Evolutionary conservation across 2,797 vertebrate species (phyloP).

Genomic region (Melanotaenia parkinsoni): DNA sequence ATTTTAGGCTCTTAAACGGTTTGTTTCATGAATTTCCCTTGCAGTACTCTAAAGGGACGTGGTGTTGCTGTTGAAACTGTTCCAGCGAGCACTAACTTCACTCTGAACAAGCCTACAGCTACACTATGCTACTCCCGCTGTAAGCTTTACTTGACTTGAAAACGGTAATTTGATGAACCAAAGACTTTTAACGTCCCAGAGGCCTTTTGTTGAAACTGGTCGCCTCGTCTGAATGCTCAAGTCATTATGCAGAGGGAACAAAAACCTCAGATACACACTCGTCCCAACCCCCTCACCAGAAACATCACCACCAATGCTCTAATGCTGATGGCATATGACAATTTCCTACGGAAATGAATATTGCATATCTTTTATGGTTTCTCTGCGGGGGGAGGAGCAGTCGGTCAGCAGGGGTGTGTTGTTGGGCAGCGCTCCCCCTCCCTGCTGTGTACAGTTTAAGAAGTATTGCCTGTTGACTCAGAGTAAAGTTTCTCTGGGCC

Average conservation of each 20-base stretch:
- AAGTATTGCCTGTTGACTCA: conserved; percentile 55
- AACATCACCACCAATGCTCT: conserved; percentile 36
- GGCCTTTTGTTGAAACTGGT: conserved; percentile 67
- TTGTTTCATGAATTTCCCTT: conserved; percentile 8
- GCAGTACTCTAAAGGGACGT: conserved; percentile 28
- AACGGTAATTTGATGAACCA: conserved; percentile 74
- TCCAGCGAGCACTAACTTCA: conserved; percentile 3
- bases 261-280: conserved; percentile 9
- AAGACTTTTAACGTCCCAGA: conserved; percentile 75
- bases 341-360: conserved; percentile 74
- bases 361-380: conserved; percentile 50
- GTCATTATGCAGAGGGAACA: conserved; percentile 50
- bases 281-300: conserved; percentile 23
- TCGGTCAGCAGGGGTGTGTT: conserved; percentile 15
- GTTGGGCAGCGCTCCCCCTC: conserved; percentile 23
- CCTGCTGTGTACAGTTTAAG: conserved; percentile 66
- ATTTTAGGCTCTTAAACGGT: conserved; percentile 6
- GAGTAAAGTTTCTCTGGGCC: conserved; percentile 40
- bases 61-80: conserved; percentile 6
- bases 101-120: conserved; percentile 46
- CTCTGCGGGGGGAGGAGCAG: conserved; percentile 18
- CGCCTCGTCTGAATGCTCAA: conserved; percentile 20
- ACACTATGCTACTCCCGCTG: conserved; percentile 51
- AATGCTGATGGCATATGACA: conserved; percentile 55
- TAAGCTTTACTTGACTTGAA: conserved; percentile 68